Evolutionary conservation across 2,888 invertebrate genomes (phyloP).

Genomic region (Geophilus truncorum): DNA sequence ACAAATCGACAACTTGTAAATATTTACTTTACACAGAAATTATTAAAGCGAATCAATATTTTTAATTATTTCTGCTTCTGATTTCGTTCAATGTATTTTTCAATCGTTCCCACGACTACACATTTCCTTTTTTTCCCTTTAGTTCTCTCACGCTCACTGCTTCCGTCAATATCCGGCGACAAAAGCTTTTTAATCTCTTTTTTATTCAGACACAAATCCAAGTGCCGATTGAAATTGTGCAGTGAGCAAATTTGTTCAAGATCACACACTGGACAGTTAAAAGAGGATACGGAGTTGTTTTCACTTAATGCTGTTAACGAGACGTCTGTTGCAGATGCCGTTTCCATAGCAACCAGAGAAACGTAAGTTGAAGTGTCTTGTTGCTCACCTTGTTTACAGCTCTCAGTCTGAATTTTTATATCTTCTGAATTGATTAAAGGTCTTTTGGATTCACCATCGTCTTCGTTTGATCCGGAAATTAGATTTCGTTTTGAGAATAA

Average conservation of each 20-base stretch:
- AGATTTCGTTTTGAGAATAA: neutral
- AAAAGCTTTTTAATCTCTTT: neutral
- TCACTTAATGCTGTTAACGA: neutral
- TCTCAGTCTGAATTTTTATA: too few species aligned
- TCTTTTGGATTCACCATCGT: neutral
- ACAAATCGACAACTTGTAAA: too few species aligned
- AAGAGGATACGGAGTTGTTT: neutral
- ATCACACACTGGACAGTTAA: neutral
- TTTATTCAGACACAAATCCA: neutral
- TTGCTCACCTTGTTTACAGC: neutral
- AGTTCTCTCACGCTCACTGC: neutral
- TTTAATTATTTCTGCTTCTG: neutral
- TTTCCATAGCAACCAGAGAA: neutral
- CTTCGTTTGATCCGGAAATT: neutral
- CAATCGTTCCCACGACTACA: neutral
- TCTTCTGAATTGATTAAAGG: too few species aligned
- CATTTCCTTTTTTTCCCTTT: neutral
- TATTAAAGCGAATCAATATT: too few species aligned
- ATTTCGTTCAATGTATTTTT: neutral
- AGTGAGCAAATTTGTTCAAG: neutral
- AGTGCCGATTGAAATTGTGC: neutral
- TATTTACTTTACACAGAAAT: too few species aligned
- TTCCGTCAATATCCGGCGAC: neutral
- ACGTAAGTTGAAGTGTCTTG: too few species aligned
- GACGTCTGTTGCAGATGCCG: neutral